phyloP scores from a whole-genome alignment of 2,113 vertebrate species.

The Acrocephalus arundinaceus region DNA sequence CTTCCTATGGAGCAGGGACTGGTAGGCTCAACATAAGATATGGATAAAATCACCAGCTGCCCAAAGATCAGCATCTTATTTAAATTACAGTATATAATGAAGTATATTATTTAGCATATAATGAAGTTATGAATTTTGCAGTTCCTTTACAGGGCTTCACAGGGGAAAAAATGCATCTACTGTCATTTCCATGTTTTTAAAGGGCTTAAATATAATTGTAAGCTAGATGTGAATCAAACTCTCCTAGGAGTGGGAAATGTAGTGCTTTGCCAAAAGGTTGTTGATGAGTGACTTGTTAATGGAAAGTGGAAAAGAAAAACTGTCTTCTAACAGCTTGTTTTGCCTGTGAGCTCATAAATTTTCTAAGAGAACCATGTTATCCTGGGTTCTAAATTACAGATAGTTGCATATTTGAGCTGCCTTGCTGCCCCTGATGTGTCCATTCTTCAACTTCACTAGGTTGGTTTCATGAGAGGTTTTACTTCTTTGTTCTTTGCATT shows the following conservation, averaged over 20 bases:
- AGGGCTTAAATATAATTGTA: neutral
- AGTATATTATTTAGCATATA: neutral
- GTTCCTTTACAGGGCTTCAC: neutral
- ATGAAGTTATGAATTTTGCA: neutral
- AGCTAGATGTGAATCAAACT: neutral
- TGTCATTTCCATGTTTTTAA: neutral
- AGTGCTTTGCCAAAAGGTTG: neutral
- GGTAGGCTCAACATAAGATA: neutral
- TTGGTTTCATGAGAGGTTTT: neutral
- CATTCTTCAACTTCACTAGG: neutral
- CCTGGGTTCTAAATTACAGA: neutral
- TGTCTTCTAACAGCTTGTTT: constrained; percentile 6
- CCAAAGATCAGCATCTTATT: neutral
- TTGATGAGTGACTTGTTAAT: neutral
- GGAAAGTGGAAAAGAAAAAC: neutral
- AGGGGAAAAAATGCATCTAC: fast-evolving
- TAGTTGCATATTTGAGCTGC: neutral
- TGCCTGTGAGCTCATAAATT: neutral
- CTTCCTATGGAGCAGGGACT: neutral
- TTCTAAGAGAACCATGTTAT: neutral
- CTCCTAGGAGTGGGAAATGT: neutral
- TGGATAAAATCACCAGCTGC: neutral
- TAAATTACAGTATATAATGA: neutral
- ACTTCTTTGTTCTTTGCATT: neutral
- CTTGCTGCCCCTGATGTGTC: neutral